Evolutionary conservation across 2,113 vertebrate genomes (phyloP), one percentile per base, ranked within the genome.

Genomic region (Cygnus atratus): DNA sequence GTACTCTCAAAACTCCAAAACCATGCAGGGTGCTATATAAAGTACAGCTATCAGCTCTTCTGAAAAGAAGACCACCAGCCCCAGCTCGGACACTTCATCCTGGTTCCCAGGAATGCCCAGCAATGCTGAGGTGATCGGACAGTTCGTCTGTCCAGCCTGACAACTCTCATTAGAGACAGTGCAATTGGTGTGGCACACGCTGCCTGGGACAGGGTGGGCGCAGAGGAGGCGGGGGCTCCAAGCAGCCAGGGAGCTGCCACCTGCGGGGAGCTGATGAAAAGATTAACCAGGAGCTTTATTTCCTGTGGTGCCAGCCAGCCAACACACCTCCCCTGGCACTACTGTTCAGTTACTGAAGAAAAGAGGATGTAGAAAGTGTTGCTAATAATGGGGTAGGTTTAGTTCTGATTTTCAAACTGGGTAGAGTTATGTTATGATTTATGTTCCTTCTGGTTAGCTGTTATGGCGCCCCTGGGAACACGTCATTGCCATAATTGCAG

Each of bases 351-450:
- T 70, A 19, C 35, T 35, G n/a, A 83, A 55, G 17, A 58, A 85
- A 92, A 83, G 46, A 82, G 52, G 39, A 31, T 66, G 57, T 57
- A 70, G 54, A 63, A 79, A 48, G 80, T 5, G 6, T 48, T 29
- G 39, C 26, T 76, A 24, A 16, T 44, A 48, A 44, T 13, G 29
- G 7, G 14, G 15, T 54, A n/a, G 13, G 17, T 37, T 91, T 84
- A 63, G 35, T 80, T 87, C 65, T 81, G 90, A 43, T 59, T 92
- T 92, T 59, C 59, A 76, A 80, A 62, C 62, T 11, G 33, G 13
- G 6, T 70, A 31, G 2, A 12, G n/a, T 55, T 86, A 29, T 46
- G 1, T 33, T 50, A 37, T 11, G 12, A 16, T 71, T 74, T 44
- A 14, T 13, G 12, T n/a, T 58, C 3, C 4, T 87, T 71, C 74